phyloP scores from a whole-genome alignment of 1,140 invertebrate species.

The Drosophila mojavensis region DNA sequence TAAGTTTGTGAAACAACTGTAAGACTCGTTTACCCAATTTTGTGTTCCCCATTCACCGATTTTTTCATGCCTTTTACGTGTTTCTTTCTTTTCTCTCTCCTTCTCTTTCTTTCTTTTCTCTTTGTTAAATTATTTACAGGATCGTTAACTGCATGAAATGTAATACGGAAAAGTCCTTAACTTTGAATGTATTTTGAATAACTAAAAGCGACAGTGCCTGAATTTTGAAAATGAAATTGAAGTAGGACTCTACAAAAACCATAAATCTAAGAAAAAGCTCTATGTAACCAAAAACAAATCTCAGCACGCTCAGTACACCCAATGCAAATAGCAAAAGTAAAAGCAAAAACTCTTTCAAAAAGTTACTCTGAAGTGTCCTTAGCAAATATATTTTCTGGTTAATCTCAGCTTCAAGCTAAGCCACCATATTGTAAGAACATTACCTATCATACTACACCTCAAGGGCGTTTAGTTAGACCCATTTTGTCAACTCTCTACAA shows the following conservation, averaged over 20 bases:
- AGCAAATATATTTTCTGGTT: slow-evolving; percentile 46
- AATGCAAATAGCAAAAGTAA: not conserved
- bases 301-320: slow-evolving; percentile 42
- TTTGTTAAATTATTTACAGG: slow-evolving; percentile 72
- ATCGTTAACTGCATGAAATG: slow-evolving; percentile 84
- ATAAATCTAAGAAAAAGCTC: slow-evolving; percentile 11
- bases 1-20: slow-evolving; percentile 33
- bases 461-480: not conserved
- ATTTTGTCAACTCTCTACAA: slow-evolving; percentile 20
- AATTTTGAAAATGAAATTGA: slow-evolving; percentile 26
- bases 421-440: slow-evolving; percentile 27
- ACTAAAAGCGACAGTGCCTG: slow-evolving; percentile 51
- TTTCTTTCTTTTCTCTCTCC: slow-evolving; percentile 16
- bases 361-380: slow-evolving; percentile 76
- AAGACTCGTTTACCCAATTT: slow-evolving; percentile 20
- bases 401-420: slow-evolving; percentile 44
- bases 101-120: slow-evolving; percentile 21
- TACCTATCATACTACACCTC: slow-evolving; percentile 19
- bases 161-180: slow-evolving; percentile 83
- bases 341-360: slow-evolving; percentile 7
- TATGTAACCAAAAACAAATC: not conserved
- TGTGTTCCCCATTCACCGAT: slow-evolving; percentile 2
- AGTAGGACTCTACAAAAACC: not conserved
- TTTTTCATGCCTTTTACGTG: slow-evolving; percentile 37
- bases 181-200: slow-evolving; percentile 78